Evolutionary conservation across 2,888 invertebrate genomes (phyloP), one percentile per base, ranked within the genome.

Genomic region (Seira musarum): DNA sequence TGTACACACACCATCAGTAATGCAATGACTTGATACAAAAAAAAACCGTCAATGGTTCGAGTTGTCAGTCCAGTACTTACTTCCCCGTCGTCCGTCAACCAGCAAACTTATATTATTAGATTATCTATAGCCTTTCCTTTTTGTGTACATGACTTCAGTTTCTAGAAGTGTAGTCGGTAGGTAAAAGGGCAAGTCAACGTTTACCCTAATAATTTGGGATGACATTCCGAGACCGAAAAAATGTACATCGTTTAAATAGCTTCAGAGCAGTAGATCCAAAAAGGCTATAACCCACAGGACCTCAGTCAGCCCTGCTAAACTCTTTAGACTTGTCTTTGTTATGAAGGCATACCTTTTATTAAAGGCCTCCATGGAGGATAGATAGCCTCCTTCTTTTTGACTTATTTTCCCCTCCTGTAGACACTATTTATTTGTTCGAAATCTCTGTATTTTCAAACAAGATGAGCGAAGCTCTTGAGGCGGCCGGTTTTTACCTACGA

Each of bases 81-180:
- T 49, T 49, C 15, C 49, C 49, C 49, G 13, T 49, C 49, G 49
- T 49, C 6, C 49, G 49, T 49, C 49, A 49, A 49, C 49, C 17
- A n/a, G 49, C 49, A 49, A 49, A 49, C 15, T 49, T 17, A 65
- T 65, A 67, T 67, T 68, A 68, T 68, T 68, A 68, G 68, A 68
- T 68, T 68, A 68, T 53, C 68, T 68, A 49, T 53, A 49, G 46
- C 68, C n/a, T 30, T 30, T 30, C 30, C 3, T 8, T 30, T 30
- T 3, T 49, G 15, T n/a, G 40, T 40, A 40, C 40, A 49, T 49
- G 49, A 49, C 15, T 49, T 49, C 15, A 8, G 2, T 30, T 30
- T 30, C 30, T 5, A 30, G 8, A 30, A 30, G 30, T 19, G 17
- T 13, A 10, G 2, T n/a, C 57, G 2, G 22, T 22, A 21, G 15